A percentile compares a stretch with the other conserved stretches of the same genome.
Evolutionary conservation across 2,797 vertebrate genomes (phyloP).

Genomic region (Phataginus tetradactyla): DNA sequence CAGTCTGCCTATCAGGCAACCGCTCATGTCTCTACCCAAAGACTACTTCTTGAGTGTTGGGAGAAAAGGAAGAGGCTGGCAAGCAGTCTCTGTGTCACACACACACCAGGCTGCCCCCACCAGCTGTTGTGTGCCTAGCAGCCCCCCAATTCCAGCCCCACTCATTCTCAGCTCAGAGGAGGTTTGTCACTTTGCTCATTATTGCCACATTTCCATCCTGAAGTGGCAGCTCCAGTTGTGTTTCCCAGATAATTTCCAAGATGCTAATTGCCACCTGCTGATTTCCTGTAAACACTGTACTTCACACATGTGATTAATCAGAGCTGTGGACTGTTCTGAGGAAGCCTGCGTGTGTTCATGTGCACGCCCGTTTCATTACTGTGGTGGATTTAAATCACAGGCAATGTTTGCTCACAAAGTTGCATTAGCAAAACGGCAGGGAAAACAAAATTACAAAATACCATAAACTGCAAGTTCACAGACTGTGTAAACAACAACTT

Average conservation of each 20-base stretch:
- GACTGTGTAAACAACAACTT: neutral
- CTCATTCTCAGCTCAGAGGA: neutral
- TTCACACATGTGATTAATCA: constrained; percentile 58
- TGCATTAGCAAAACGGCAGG: constrained; percentile 44
- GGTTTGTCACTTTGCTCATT: neutral
- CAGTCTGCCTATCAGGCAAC: neutral
- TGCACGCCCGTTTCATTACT: neutral
- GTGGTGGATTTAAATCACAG: constrained; percentile 29
- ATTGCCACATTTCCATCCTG: neutral
- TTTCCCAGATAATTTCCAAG: constrained; percentile 37
- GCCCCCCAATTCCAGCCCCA: neutral
- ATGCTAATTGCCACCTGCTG: constrained; percentile 70
- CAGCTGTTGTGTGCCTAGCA: neutral
- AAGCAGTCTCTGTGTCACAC: neutral
- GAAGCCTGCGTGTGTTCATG: neutral
- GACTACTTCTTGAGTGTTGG: neutral
- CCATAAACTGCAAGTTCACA: constrained; percentile 49
- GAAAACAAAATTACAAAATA: constrained; percentile 69
- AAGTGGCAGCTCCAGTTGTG: constrained; percentile 60
- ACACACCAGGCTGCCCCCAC: neutral
- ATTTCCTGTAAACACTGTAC: constrained; percentile 64
- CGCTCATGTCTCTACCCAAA: neutral
- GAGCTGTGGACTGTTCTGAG: neutral
- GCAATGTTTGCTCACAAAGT: constrained; percentile 70
- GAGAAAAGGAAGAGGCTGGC: neutral